These are phyloP conservation scores for Tylochromis polylepis DNA, from an alignment of 2,113 vertebrate genomes.

Conservation along the genomic window DNA sequence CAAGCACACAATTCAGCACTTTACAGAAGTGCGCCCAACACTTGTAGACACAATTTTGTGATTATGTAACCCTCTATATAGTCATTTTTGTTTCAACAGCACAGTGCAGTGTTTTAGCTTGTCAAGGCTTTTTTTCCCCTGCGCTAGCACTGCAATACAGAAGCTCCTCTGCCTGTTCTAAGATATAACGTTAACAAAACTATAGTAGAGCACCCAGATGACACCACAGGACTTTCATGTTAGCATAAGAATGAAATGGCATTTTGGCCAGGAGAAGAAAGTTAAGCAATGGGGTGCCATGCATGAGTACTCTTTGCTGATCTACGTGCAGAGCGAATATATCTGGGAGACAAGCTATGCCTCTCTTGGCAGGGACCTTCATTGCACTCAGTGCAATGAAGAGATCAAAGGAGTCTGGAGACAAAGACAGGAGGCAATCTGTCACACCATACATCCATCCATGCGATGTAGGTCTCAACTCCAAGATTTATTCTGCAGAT, in stretches of 20 bases:
- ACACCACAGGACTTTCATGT: not conserved
- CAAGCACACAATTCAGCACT: not conserved
- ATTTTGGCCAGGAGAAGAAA: conserved; percentile 3
- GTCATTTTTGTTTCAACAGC: not conserved
- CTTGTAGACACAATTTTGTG: not conserved
- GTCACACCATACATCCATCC: conserved; percentile 40
- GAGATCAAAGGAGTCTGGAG: conserved; percentile 42
- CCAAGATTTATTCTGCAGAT: not conserved
- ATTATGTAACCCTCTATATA: not conserved
- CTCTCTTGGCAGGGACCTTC: conserved; percentile 17
- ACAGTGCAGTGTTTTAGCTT: not conserved
- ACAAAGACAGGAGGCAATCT: conserved; percentile 45
- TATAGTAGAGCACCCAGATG: not conserved
- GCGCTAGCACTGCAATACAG: not conserved
- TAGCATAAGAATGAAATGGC: conserved; percentile 21
- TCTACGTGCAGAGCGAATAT: conserved; percentile 10
- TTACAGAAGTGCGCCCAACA: not conserved
- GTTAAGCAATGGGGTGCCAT: not conserved
- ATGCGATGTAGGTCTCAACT: conserved; percentile 1
- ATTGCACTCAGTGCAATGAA: conserved; percentile 15
- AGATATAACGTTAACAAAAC: not conserved
- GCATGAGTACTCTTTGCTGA: not conserved
- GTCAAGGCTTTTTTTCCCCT: not conserved
- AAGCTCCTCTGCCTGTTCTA: not conserved
- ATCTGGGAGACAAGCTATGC: not conserved